Base-by-base conservation (phyloP, 2,888 invertebrate species). In the Achlya flavicornis region DNA sequence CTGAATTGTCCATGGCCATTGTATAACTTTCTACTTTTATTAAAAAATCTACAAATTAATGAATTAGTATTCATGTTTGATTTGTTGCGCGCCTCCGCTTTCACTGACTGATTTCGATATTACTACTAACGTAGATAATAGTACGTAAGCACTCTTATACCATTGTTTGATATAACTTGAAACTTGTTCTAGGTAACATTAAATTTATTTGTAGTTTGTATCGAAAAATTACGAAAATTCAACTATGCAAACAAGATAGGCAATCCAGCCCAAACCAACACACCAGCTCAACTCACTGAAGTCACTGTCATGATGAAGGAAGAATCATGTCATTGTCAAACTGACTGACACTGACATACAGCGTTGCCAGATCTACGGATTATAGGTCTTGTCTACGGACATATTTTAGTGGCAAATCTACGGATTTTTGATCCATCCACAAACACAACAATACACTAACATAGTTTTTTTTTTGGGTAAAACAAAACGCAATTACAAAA, bases 81-180 rank as follows among this genome's bases (percentile, higher is more conserved):
- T 67, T 63, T 53, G 66, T 64, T 70, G 69, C 65, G 68, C 63
- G 72, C 64, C 64, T 68, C 57, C 67, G 78, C 86, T 87, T 87
- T 86, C 85, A 79, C 84, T 83, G 80, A 80, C 79, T 79, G 79
- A 83, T 76, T 80, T 85, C 66, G 66, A 63, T 66, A 61, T 62
- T 61, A 64, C 63, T 64, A 61, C 57, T 53, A 19, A 33, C 16
- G 61, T 33, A 26, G 32, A 12, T 14, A 61, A 46, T 26, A 19
- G 12, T 61, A 48, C 19, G 53, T 35, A 58, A 3, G 11, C 19
- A 16, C 59, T 35, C 33, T 59, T 59, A 16, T 38, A 59, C 19
- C 38, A 53, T 53, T 53, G 19, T 53, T 53, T 46, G 14, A 46
- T 46, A 46, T 19, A 7, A 53, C 8, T 1, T 53, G 8, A 19